Conservation (phyloP, 2,113 vertebrate species). For the Hyperopisus bebe region DNA sequence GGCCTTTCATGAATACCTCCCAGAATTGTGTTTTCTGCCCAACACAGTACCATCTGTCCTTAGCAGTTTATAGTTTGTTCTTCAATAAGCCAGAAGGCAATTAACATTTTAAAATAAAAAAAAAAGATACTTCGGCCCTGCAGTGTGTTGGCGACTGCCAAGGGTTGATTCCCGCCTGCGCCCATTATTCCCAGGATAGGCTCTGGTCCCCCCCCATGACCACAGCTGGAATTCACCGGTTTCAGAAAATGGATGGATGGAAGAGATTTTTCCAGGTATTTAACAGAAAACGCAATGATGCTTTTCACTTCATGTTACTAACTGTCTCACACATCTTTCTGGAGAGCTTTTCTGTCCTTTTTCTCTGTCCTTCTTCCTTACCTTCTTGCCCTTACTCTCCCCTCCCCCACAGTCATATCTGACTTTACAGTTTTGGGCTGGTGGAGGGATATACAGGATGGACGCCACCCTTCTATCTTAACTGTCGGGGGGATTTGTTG, state of each 20-base stretch:
- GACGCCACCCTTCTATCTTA: slow-evolving; percentile 15
- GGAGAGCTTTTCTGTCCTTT: neutral
- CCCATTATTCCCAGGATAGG: too few relatives aligned
- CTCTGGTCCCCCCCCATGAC: too few relatives aligned
- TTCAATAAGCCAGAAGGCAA: neutral
- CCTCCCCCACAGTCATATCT: neutral
- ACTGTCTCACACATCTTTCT: neutral
- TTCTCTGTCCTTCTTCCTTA: neutral
- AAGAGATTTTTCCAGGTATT: neutral
- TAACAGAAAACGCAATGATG: neutral
- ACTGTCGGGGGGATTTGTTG: neutral
- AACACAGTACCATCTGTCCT: neutral
- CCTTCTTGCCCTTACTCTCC: neutral
- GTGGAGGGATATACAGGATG: slow-evolving; percentile 38
- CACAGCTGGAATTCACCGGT: too few relatives aligned
- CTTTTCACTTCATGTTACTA: neutral
- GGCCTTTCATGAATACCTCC: neutral
- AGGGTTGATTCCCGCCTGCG: too few relatives aligned
- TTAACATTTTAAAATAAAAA: neutral
- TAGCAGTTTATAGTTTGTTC: neutral
- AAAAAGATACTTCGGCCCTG: neutral
- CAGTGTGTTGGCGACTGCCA: too few relatives aligned
- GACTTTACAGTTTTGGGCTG: neutral
- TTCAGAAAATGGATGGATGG: too few relatives aligned
- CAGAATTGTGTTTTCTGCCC: neutral